These are phyloP conservation scores for Andrena flavipes DNA, from an alignment of 2,888 invertebrate species.

Conservation along the genomic window DNA sequence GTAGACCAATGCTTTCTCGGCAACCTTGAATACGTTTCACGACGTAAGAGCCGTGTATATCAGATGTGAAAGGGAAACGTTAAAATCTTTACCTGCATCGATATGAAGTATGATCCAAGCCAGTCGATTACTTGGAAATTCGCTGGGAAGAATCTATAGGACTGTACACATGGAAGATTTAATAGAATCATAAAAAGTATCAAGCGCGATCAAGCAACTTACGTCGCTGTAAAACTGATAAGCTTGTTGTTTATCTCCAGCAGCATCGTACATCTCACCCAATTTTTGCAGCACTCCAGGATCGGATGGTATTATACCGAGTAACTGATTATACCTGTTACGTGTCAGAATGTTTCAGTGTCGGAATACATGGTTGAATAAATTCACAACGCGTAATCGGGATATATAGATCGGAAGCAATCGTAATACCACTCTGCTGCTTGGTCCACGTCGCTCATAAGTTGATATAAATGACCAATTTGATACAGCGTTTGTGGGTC, in stretches of 20 bases:
- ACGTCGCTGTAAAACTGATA: constrained; percentile 93
- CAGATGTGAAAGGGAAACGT: not conserved
- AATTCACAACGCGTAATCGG: not conserved
- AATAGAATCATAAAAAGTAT: constrained; percentile 56
- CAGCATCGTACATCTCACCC: constrained; percentile 94
- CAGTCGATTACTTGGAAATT: constrained; percentile 91
- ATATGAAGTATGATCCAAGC: constrained; percentile 95
- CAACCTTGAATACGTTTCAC: constrained; percentile 85
- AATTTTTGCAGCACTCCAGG: constrained; percentile 95
- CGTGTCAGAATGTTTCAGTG: too few relatives aligned
- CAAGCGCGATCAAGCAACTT: constrained; percentile 71
- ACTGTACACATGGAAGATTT: constrained; percentile 75
- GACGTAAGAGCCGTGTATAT: not conserved
- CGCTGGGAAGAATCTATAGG: constrained; percentile 82
- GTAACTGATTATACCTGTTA: constrained; percentile 90
- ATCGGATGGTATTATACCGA: constrained; percentile 95
- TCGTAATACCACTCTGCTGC: constrained; percentile 87
- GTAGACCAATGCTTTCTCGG: constrained; percentile 93
- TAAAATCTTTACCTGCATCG: constrained; percentile 87
- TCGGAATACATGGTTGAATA: constrained; percentile 7
- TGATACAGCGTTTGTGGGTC: constrained; percentile 92
- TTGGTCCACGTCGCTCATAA: constrained; percentile 87
- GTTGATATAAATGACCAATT: constrained; percentile 91
- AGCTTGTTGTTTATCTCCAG: constrained; percentile 96
- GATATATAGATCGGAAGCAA: not conserved